Conservation (phyloP, 2,888 invertebrate genomes). For the Gastrophysa polygoni region DNA sequence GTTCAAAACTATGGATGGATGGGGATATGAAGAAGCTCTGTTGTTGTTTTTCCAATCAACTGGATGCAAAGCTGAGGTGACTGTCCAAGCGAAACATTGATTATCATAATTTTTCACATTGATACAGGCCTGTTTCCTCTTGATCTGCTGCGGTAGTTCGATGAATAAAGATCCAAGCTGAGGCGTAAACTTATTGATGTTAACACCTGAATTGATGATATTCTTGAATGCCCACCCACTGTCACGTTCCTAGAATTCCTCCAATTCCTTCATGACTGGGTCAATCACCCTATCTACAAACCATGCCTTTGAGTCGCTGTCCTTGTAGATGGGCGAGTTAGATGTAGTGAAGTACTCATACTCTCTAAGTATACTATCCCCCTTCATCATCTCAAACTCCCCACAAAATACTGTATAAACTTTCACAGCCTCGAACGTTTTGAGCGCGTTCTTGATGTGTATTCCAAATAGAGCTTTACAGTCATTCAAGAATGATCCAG, state of each 20-base stretch:
- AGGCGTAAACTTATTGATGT: slow-evolving; percentile 38
- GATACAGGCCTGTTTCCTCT: slow-evolving; percentile 35
- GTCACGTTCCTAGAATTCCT: no score
- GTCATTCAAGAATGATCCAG: slow-evolving; percentile 27
- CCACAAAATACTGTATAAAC: slow-evolving; percentile 39
- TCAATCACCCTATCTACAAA: no score
- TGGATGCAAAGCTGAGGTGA: slow-evolving; percentile 38
- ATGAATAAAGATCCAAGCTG: slow-evolving; percentile 39
- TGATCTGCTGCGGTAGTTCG: slow-evolving; percentile 34
- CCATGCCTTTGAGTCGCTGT: not conserved
- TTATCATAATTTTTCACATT: slow-evolving; percentile 44
- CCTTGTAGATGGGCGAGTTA: not conserved
- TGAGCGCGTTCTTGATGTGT: slow-evolving; percentile 16
- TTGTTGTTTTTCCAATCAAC: slow-evolving; percentile 22
- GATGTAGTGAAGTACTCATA: not conserved
- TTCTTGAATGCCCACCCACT: no score
- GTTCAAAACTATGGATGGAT: slow-evolving; percentile 37
- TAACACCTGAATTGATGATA: no score
- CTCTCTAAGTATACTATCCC: not conserved
- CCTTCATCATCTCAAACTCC: not conserved
- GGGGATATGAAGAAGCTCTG: slow-evolving; percentile 35
- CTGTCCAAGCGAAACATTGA: slow-evolving; percentile 41
- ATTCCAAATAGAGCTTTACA: slow-evolving; percentile 15
- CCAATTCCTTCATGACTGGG: no score
- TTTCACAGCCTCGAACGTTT: slow-evolving; percentile 33